Base-by-base conservation (phyloP, 2,113 vertebrate genomes). In the Podilymbus podiceps region DNA sequence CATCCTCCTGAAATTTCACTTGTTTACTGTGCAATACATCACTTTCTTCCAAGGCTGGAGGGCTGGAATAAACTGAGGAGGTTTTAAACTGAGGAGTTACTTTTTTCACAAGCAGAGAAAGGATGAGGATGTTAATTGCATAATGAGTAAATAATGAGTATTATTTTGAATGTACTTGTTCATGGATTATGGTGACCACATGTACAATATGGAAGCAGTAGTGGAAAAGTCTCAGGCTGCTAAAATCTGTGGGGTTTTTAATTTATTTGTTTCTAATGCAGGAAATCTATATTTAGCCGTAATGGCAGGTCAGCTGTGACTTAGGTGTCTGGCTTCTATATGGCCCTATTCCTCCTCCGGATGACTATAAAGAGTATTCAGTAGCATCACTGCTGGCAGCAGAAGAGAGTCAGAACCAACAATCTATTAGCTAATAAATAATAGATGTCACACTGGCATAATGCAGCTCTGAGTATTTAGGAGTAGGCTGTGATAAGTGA, bases 381-480 rank as follows among this genome's bases (percentile, higher is more conserved):
- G 88, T 82, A 63, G 33, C 91, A 91, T 93, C 84, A 74, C 60
- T 69, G 53, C 60, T 96, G 85, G 86, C 83, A 80, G 55, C 64
- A 91, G 62, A 67, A 56, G 76, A 56, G 44, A 94, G 53, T 88
- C 50, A 93, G 92, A 93, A 92, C 56, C 73, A 90, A 50, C 59
- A 88, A 19, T 69, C 82, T 97, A 91, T 95, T 82, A 90, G 60
- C 78, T 85, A 88, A 95, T 92, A 95, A 91, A 94, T 95, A 91
- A 95, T 96, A 85, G 68, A 88, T 92, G 67, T 90, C 87, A 76
- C 5, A 4, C 55, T 92, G 76, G 66, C 50, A 42, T 95, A 86
- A 91, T 86, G 81, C 84, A 84, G 69, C 31, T 85, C 46, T 42
- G n/a, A 88, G 73, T 76, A 53, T 93, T 84, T 76, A 92, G 76